These are phyloP conservation scores for Ennomos erosarius DNA, from an alignment of 2,888 invertebrate genomes.

Conservation along the genomic window DNA sequence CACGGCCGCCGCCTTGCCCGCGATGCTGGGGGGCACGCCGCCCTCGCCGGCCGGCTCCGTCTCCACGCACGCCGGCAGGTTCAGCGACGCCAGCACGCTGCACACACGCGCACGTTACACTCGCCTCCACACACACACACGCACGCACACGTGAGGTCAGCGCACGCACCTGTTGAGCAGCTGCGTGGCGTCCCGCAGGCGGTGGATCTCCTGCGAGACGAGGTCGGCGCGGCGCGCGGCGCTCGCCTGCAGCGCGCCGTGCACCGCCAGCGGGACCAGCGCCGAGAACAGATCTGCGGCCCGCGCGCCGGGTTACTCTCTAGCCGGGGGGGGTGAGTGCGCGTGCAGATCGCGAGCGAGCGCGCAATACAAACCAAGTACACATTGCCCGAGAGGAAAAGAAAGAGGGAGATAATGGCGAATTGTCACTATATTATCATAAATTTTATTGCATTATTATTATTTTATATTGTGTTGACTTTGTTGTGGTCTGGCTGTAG, in stretches of 20 bases:
- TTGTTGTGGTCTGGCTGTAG: too few relatives aligned
- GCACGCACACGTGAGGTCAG: too few relatives aligned
- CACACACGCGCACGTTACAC: too few relatives aligned
- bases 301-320: neutral
- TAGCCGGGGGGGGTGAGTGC: neutral
- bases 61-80: conserved; percentile 98
- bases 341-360: too few relatives aligned
- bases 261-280: conserved; percentile 95
- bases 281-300: conserved; percentile 92
- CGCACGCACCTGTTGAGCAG: conserved; percentile 88
- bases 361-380: too few relatives aligned
- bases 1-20: conserved; percentile 93
- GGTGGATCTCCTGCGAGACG: conserved; percentile 93
- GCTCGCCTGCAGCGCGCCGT: conserved; percentile 94
- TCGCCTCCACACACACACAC: neutral
- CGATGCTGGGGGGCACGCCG: conserved; percentile 93
- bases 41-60: conserved; percentile 87
- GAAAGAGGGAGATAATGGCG: too few relatives aligned
- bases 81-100: conserved; percentile 94
- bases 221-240: conserved; percentile 94
- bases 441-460: too few relatives aligned
- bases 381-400: too few relatives aligned
- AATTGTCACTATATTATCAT: too few relatives aligned
- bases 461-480: too few relatives aligned
- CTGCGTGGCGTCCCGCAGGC: conserved; percentile 96